Conservation (phyloP, 2,113 vertebrate genomes). For the pig (Sus scrofa) region DNA sequence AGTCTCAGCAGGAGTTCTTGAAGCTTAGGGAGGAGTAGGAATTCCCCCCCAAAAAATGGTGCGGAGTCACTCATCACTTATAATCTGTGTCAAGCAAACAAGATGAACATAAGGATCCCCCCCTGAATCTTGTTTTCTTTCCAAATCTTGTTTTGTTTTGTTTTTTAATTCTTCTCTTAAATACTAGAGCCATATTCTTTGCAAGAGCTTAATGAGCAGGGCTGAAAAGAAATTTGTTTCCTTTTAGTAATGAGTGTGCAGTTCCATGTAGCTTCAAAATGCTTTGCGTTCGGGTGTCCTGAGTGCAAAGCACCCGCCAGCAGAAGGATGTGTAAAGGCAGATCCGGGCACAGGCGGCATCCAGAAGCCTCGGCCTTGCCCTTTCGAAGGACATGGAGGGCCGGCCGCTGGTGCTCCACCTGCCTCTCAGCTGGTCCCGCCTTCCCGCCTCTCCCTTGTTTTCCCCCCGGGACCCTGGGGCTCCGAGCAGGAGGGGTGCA, state of each 20-base stretch:
- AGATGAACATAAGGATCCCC: neutral
- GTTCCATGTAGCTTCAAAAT: neutral
- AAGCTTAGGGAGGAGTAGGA: neutral
- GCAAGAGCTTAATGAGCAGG: neutral
- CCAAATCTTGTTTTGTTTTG: neutral
- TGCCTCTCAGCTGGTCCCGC: too few relatives aligned
- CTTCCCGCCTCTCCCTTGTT: neutral
- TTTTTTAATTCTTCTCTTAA: neutral
- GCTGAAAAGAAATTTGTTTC: neutral
- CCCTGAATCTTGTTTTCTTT: neutral
- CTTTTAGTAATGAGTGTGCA: neutral
- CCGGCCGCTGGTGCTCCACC: too few relatives aligned
- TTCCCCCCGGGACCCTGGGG: neutral
- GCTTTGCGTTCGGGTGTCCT: neutral
- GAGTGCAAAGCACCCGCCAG: too few relatives aligned
- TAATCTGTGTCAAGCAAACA: neutral
- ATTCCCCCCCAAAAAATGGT: neutral
- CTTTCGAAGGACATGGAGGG: too few relatives aligned
- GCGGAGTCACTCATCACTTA: neutral
- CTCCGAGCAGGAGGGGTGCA: rapidly evolving
- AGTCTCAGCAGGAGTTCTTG: neutral
- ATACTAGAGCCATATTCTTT: neutral
- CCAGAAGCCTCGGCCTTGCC: too few relatives aligned
- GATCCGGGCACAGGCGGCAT: rapidly evolving
- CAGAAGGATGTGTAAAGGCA: too few relatives aligned